Evolutionary conservation across 92 coral and sea anemone species (phyloP), one percentile per base, ranked within the genome.

Genomic region (Palythoa caribaeorum): DNA sequence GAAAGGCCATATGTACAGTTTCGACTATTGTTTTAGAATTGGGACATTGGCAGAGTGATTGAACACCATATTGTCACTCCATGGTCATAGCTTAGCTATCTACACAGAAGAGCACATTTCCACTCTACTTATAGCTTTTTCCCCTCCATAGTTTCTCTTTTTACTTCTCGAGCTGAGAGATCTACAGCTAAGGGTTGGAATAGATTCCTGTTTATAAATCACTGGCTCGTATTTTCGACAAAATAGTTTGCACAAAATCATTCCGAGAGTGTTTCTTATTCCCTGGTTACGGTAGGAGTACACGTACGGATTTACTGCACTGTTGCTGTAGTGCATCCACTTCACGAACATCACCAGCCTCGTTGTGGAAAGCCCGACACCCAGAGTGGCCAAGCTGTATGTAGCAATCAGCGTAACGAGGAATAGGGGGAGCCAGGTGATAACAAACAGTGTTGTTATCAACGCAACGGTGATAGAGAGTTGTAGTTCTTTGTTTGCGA

Each of bases 321-420:
- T 96, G 88, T 96, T 92, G 65, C 94, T 86, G 55, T 92, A 96
- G 85, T 96, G 98, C 94, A 95, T 94, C 89, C 94, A 94, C 71
- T 96, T 96, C 57, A 92, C 97, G 71, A 96, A 94, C 80, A 87
- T 93, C 38, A 94, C 87, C 14, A 96, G 89, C 28, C 94, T 91
- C 6, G 69, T 86, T 12, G 76, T 91, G 59, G 94, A 88, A 60
- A 91, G 54, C 7, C 94, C 89, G 9, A 80, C 72, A 16, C 95
- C 96, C 13, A 94, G 91, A 21, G 89, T 77, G n/a, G 80, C 86
- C 1, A 90, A 79, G 62, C 85, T 69, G 90, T 93, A 92, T 16
- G 93, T 93, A 9, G 92, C 96, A 16, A 96, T 86, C 36, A 93
- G 70, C n/a, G 88, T 91, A 36, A 90, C 92, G 5, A 88, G 78